Percentiles rank a stretch among this genome's conserved stretches.
These are phyloP conservation scores for Hiodon tergisus DNA, from an alignment of 2,113 vertebrate species.

Conservation along the genomic window DNA sequence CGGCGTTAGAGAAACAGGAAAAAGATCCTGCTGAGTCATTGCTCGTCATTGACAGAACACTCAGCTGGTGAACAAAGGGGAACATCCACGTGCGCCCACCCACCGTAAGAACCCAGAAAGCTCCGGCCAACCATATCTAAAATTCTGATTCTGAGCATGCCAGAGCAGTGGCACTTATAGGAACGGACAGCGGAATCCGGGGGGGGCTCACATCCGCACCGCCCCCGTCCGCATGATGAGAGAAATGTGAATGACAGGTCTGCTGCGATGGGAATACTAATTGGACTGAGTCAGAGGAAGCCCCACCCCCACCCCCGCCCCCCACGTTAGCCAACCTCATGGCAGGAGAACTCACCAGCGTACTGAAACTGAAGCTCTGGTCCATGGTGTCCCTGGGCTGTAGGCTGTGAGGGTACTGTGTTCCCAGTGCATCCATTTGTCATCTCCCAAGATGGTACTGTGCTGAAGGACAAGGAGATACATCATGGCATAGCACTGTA, in stretches of 20 bases:
- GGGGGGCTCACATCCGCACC: conserved; percentile 33
- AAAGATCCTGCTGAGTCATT: conserved; percentile 13
- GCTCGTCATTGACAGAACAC: neutral
- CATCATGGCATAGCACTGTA: neutral
- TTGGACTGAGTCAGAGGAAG: conserved; percentile 35
- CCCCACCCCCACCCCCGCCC: conserved; percentile 2
- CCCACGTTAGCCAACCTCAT: neutral
- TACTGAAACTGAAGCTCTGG: conserved; percentile 22
- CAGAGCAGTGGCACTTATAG: conserved; percentile 25
- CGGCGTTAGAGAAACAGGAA: conserved; percentile 10
- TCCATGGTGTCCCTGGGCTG: conserved; percentile 20
- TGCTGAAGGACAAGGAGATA: neutral
- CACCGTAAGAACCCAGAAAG: neutral
- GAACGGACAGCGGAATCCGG: conserved; percentile 26
- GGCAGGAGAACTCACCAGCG: neutral
- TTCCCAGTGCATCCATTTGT: conserved; percentile 20
- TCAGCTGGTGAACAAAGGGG: neutral
- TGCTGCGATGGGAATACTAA: conserved; percentile 42
- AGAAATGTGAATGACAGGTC: conserved; percentile 39
- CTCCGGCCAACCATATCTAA: neutral
- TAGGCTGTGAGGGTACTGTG: conserved; percentile 4
- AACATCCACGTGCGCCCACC: neutral
- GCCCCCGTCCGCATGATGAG: conserved; percentile 27
- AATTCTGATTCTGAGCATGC: neutral
- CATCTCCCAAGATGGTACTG: conserved; percentile 15